Evolutionary conservation across 2,113 vertebrate genomes (phyloP).

Genomic region (Siniperca chuatsi): DNA sequence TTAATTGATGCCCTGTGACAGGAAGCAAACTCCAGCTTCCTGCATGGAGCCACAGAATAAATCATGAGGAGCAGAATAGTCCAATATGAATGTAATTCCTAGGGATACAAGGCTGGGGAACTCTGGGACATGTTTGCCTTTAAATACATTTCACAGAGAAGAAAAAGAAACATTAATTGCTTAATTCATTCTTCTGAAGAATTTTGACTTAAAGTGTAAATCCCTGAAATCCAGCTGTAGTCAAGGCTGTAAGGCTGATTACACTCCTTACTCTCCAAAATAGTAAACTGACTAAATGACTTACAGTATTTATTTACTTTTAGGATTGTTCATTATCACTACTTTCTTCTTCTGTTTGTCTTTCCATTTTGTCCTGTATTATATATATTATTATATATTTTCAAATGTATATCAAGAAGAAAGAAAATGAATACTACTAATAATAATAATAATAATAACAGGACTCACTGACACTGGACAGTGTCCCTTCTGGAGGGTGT

Average conservation of each 20-base stretch:
- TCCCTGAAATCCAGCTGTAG: neutral
- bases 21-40: neutral
- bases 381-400: neutral
- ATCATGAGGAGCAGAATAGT: no score
- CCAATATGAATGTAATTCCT: neutral
- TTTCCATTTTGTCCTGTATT: no score
- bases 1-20: neutral
- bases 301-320: neutral
- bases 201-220: neutral
- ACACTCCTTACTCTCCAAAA: no score
- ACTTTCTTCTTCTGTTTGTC: neutral
- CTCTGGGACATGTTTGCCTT: neutral
- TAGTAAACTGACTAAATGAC: neutral
- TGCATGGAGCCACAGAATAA: neutral
- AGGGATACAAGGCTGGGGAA: no score
- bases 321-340: no score
- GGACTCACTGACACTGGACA: neutral
- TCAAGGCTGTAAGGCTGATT: neutral
- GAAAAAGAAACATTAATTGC: neutral
- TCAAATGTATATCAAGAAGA: neutral
- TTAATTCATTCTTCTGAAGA: neutral
- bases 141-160: neutral
- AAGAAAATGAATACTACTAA: neutral
- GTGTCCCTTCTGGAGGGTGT: no score
- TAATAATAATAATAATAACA: neutral